Percentiles rank a stretch among this genome's conserved stretches.
Evolutionary conservation across 2,797 vertebrate species (phyloP).

Genomic region (Coilia nasus): DNA sequence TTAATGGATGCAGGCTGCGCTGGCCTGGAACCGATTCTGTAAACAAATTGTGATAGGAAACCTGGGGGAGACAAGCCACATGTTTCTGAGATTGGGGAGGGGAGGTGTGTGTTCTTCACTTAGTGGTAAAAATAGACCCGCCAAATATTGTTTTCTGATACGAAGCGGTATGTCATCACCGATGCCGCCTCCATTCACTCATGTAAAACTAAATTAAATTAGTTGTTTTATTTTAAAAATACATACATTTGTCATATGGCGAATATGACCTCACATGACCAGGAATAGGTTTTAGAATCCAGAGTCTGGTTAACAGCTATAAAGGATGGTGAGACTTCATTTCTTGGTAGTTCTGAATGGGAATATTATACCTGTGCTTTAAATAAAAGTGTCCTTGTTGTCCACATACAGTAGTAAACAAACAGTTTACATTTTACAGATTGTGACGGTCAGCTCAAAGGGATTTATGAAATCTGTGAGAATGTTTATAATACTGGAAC

Average conservation of each 20-base stretch:
- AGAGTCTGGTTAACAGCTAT: neutral
- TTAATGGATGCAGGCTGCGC: conserved; percentile 72
- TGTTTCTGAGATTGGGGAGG: conserved; percentile 36
- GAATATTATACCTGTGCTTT: neutral
- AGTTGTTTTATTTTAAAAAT: neutral
- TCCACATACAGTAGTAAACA: no score
- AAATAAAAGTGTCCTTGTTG: no score
- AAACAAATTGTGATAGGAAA: conserved; percentile 73
- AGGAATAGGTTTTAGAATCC: neutral
- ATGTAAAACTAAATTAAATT: conserved; percentile 21
- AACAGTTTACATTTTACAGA: neutral
- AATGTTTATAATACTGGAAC: neutral
- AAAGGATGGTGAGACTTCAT: neutral
- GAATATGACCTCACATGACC: neutral
- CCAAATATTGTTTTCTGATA: conserved; percentile 36
- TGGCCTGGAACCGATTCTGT: conserved; percentile 75
- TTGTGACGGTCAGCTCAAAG: neutral
- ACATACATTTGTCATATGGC: neutral
- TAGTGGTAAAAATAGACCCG: conserved; percentile 36
- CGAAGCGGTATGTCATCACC: conserved; percentile 33
- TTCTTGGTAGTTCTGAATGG: neutral
- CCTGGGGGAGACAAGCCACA: conserved; percentile 58
- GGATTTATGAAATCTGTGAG: neutral
- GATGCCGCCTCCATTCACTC: neutral
- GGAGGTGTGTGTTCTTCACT: conserved; percentile 40